Evolutionary conservation across 2,113 vertebrate species (phyloP).

Genomic region (Mohoua ochrocephala): DNA sequence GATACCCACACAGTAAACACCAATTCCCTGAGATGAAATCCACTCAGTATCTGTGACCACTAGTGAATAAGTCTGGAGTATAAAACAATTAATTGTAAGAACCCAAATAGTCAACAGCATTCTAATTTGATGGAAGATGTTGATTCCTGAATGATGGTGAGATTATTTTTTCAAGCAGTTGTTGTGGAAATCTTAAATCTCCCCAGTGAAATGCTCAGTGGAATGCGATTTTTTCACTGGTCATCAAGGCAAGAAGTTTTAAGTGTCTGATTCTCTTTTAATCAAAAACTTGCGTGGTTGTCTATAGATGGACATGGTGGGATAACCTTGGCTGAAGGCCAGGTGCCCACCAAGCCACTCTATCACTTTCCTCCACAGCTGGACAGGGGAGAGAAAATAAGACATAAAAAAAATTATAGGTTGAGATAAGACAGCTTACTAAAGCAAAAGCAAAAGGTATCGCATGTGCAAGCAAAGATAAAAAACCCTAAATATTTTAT

Average conservation of each 20-base stretch:
- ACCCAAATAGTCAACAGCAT: not conserved
- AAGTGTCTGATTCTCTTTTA: not conserved
- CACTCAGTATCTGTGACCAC: not conserved
- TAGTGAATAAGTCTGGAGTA: not conserved
- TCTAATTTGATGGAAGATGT: not conserved
- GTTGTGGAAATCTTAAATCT: not conserved
- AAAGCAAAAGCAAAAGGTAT: not conserved
- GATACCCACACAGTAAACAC: not conserved
- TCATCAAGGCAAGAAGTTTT: not conserved
- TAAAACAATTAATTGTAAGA: not conserved
- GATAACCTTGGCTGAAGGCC: not conserved
- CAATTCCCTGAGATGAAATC: not conserved
- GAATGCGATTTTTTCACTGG: not conserved
- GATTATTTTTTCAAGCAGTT: not conserved
- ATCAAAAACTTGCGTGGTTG: not conserved
- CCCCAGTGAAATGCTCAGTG: not conserved
- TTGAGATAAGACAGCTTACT: not conserved
- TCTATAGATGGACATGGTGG: not conserved
- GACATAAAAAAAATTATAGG: not conserved
- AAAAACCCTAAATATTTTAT: not conserved
- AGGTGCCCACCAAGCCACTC: not conserved
- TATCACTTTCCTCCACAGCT: not conserved
- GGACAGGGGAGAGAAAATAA: not conserved
- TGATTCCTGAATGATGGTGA: not conserved
- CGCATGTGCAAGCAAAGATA: accelerated